These are phyloP conservation scores for Puntigrus tetrazona DNA, from an alignment of 2,113 vertebrate species.

Conservation along the genomic window DNA sequence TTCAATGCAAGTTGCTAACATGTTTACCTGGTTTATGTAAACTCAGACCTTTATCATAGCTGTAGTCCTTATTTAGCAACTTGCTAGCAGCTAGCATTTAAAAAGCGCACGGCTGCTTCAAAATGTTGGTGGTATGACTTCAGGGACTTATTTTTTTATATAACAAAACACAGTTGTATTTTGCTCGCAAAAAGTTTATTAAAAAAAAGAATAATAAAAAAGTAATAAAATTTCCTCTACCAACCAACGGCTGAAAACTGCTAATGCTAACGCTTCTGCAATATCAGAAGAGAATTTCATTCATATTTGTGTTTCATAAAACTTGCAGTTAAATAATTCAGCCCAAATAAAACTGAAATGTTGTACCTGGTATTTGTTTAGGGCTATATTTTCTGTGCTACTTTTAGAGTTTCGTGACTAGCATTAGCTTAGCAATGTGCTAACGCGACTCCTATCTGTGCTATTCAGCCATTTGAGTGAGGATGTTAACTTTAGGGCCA, in stretches of 20 bases:
- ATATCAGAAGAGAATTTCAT: background rate
- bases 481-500: background rate
- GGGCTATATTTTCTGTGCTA: too few relatives aligned
- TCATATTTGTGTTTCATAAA: background rate
- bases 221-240: background rate
- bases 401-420: background rate
- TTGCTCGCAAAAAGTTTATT: background rate
- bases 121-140: background rate
- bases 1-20: background rate
- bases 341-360: background rate
- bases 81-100: background rate
- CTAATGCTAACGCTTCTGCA: background rate
- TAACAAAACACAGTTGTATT: background rate
- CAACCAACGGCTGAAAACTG: background rate
- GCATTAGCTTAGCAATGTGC: background rate
- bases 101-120: background rate
- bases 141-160: background rate
- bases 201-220: too few relatives aligned
- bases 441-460: background rate
- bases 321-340: background rate
- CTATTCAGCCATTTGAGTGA: background rate
- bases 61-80: background rate
- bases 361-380: background rate
- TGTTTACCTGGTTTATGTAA: background rate
- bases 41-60: background rate